Conservation (phyloP, 2,113 vertebrate species). For the Gymnobelideus leadbeateri region DNA sequence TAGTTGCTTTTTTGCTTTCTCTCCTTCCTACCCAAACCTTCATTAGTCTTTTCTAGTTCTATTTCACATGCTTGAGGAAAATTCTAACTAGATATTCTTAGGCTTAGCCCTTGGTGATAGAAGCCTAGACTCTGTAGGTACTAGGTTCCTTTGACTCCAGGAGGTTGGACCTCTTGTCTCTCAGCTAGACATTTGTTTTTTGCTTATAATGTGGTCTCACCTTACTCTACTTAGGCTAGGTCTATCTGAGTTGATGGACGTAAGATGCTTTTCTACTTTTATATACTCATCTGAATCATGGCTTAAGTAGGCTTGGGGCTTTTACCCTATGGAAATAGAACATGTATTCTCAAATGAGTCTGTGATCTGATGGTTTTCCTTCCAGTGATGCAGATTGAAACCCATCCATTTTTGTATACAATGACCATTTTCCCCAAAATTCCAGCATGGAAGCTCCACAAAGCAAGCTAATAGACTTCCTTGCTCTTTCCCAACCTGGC, state of each 20-base stretch:
- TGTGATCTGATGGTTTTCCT: not conserved
- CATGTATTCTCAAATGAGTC: not conserved
- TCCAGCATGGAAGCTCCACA: not conserved
- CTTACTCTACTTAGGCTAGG: not conserved
- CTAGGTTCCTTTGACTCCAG: not conserved
- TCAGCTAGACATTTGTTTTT: not conserved
- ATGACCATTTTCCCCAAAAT: not conserved
- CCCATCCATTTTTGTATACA: not conserved
- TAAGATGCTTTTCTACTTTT: not conserved
- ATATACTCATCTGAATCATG: not conserved
- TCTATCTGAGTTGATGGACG: not conserved
- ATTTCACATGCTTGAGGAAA: not conserved
- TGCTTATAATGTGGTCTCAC: not conserved
- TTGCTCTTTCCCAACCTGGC: not conserved
- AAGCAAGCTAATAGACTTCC: not conserved
- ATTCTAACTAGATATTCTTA: not conserved
- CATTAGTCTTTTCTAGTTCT: not conserved
- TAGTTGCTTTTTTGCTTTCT: not conserved
- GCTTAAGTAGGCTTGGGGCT: not conserved
- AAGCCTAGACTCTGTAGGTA: not conserved
- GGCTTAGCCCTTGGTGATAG: not conserved
- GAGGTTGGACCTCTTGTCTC: not conserved
- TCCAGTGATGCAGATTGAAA: not conserved
- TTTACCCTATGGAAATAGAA: not conserved
- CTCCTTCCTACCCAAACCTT: not conserved